Percentiles rank a stretch among this genome's conserved stretches.
Evolutionary conservation across 2,113 vertebrate species (phyloP).

Genomic region (Ammodytes marinus): DNA sequence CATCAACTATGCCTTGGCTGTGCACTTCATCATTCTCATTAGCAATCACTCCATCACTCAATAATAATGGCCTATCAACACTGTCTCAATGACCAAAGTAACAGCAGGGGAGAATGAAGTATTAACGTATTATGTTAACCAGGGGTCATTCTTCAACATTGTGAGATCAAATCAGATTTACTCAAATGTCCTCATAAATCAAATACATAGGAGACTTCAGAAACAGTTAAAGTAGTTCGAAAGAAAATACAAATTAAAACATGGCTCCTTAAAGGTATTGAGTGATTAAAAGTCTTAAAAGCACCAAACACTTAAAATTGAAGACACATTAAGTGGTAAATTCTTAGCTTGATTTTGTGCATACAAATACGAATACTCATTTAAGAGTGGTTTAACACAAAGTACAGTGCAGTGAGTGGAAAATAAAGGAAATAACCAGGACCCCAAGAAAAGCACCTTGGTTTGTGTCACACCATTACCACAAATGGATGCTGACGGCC

Average conservation of each 20-base stretch:
- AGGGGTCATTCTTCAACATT: slow-evolving; percentile 62
- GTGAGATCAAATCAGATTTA: slow-evolving; percentile 65
- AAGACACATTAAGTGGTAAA: slow-evolving; percentile 10
- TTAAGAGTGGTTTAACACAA: slow-evolving; percentile 41
- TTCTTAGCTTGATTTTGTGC: neutral
- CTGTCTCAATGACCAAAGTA: slow-evolving; percentile 79
- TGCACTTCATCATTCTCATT: slow-evolving; percentile 73
- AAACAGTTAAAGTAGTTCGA: slow-evolving; percentile 21
- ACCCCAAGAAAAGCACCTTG: slow-evolving; percentile 58
- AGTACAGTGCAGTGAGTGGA: neutral
- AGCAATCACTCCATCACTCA: slow-evolving; percentile 82
- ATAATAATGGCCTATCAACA: slow-evolving; percentile 84
- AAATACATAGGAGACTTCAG: slow-evolving; percentile 27
- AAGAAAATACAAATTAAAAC: slow-evolving; percentile 36
- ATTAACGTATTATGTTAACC: slow-evolving; percentile 81
- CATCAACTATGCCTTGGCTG: slow-evolving; percentile 75
- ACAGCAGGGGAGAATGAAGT: slow-evolving; percentile 80
- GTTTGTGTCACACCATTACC: slow-evolving; percentile 67
- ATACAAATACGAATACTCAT: slow-evolving; percentile 24
- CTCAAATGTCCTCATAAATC: slow-evolving; percentile 57
- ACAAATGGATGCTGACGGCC: slow-evolving; percentile 80
- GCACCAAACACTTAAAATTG: slow-evolving; percentile 6
- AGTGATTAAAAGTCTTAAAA: slow-evolving; percentile 29
- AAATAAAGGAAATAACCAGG: slow-evolving; percentile 47
- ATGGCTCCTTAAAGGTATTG: neutral